These are phyloP conservation scores for Erynnis tages DNA, from an alignment of 2,888 invertebrate species.

Conservation along the genomic window DNA sequence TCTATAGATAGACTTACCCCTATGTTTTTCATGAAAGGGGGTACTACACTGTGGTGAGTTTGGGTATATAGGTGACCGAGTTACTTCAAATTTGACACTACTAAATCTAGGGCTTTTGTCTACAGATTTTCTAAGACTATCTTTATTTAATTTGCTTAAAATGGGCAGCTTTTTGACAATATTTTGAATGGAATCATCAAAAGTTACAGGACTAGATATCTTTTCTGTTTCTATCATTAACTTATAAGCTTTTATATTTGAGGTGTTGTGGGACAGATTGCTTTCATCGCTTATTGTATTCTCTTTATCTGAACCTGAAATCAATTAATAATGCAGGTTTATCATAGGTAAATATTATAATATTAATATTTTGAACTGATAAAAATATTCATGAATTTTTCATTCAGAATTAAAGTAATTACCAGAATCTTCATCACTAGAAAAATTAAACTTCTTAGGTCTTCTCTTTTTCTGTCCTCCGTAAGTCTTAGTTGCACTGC, in stretches of 20 bases:
- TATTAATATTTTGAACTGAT: neutral
- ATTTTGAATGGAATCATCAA: constrained; percentile 62
- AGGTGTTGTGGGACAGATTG: constrained; percentile 41
- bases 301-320: constrained; percentile 71
- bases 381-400: neutral
- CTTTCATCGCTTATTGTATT: constrained; percentile 40
- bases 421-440: constrained; percentile 50
- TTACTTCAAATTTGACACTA: constrained; percentile 39
- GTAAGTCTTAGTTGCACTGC: too few relatives aligned
- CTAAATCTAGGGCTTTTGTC: constrained; percentile 42
- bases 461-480: too few relatives aligned
- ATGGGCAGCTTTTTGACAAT: constrained; percentile 54
- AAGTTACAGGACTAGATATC: constrained; percentile 36
- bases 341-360: neutral
- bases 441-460: constrained; percentile 46
- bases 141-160: constrained; percentile 43
- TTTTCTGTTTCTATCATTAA: constrained; percentile 55
- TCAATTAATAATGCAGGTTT: constrained; percentile 32
- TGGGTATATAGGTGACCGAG: constrained; percentile 32
- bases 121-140: constrained; percentile 35
- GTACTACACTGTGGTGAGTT: constrained; percentile 67
- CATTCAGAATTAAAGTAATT: too few relatives aligned
- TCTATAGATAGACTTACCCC: constrained; percentile 65
- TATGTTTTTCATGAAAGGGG: constrained; percentile 63
- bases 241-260: constrained; percentile 56